Evolutionary conservation across 1,140 invertebrate genomes (phyloP), one percentile per base, ranked within the genome.

Genomic region (Amyelois transitella): DNA sequence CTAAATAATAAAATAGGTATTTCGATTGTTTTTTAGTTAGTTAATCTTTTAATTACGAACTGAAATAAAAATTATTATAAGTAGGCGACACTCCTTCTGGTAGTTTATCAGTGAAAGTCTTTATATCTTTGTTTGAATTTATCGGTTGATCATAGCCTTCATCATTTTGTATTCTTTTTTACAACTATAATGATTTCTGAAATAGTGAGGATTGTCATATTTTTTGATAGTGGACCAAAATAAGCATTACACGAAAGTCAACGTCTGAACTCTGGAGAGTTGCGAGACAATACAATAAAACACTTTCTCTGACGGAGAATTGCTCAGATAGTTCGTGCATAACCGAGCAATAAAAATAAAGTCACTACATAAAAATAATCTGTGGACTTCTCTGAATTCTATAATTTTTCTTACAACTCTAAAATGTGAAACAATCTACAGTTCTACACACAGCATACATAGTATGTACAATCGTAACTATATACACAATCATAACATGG

Each of bases 391-490:
- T 63, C 48, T 68, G 56, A 60, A 65, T 64, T 66, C 59, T 60
- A 64, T 66, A 66, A 71, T 64, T 70, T 66, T 64, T 60, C 71
- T 76, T 75, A 77, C 43, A 63, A 69, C 49, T 53, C 75, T 83
- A 84, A 69, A 75, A 77, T 69, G 59, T 78, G 72, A 75, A 80
- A 82, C 72, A 77, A 73, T 77, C 81, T 84, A 84, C 77, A 77
- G 62, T 75, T 59, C 81, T 79, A 85, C 76, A 77, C 76, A 82
- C 73, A 75, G 72, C 82, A 84, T 84, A 86, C 77, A 82, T 74
- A 78, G 76, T 87, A 87, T 87, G 80, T 87, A 87, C 81, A 86
- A 64, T 72, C 61, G 57, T 65, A 72, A 77, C 62, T 85, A 86
- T 87, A 70, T 84, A 87, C 81, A 87, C 68, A 74, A 77, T 75